Evolutionary conservation across 2,888 invertebrate species (phyloP).

Genomic region (Syrista parreyssii): DNA sequence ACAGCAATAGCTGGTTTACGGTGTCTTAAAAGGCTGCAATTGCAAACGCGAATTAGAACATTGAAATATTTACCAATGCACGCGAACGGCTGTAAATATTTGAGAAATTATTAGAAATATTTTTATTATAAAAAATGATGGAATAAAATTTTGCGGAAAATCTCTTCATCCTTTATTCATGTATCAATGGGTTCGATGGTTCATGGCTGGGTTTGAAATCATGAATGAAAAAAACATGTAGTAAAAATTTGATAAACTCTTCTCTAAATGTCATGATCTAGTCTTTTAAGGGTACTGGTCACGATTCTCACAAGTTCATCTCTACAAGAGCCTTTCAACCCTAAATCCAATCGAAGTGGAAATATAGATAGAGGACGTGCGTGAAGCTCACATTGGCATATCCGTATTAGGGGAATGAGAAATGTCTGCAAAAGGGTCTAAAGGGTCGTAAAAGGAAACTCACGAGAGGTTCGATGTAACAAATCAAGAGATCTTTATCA

Average conservation of each 20-base stretch:
- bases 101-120: background rate
- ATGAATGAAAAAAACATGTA: background rate
- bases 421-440: background rate
- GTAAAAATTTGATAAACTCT: background rate
- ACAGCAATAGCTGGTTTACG: background rate
- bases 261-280: background rate
- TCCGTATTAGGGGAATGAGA: background rate
- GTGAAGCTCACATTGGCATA: background rate
- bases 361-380: background rate
- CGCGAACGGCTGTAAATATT: background rate
- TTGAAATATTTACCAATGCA: background rate
- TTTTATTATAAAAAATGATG: background rate
- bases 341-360: background rate
- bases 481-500: constrained; percentile 5
- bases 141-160: background rate
- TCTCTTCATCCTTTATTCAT: background rate
- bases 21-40: background rate
- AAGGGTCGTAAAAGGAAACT: background rate
- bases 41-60: background rate
- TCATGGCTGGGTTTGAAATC: background rate
- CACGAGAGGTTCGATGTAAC: background rate
- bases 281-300: background rate
- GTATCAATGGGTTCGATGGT: background rate
- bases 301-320: background rate
- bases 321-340: background rate